Percentiles rank a stretch among this genome's conserved stretches.
These are phyloP conservation scores for Hermatobates lingyangjiaoensis DNA, from an alignment of 1,140 invertebrate species.

Conservation along the genomic window DNA sequence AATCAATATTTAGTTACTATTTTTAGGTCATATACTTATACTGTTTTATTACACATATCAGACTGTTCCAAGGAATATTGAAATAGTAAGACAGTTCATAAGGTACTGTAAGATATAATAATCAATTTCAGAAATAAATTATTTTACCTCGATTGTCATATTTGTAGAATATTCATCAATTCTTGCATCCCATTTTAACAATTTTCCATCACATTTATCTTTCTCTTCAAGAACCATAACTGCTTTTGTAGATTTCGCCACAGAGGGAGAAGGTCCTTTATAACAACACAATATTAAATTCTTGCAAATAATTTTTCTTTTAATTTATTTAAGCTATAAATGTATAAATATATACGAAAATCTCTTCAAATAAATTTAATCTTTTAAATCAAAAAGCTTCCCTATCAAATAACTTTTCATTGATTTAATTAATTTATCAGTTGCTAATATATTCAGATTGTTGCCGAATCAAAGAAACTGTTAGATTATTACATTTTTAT, in stretches of 20 bases:
- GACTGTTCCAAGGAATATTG: background rate
- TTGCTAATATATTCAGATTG: too few species aligned
- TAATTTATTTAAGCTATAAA: too few species aligned
- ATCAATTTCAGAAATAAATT: slow-evolving; percentile 24
- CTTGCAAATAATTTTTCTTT: too few species aligned
- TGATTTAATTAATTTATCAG: too few species aligned
- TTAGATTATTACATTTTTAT: too few species aligned
- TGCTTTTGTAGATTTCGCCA: slow-evolving; percentile 34
- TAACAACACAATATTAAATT: too few species aligned
- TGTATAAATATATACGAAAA: too few species aligned
- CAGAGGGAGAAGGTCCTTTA: slow-evolving; percentile 34
- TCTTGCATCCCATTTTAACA: slow-evolving; percentile 29
- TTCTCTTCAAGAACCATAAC: slow-evolving; percentile 28
- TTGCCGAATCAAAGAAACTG: too few species aligned
- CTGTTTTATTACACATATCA: background rate
- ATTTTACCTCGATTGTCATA: slow-evolving; percentile 28
- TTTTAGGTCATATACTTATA: background rate
- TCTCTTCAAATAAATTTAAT: too few species aligned
- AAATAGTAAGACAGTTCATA: background rate
- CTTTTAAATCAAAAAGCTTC: too few species aligned
- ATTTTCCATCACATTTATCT: slow-evolving; percentile 22
- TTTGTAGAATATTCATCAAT: slow-evolving; percentile 27
- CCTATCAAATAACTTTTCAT: too few species aligned
- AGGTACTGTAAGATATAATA: background rate
- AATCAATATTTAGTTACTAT: background rate